A percentile compares a stretch with the other conserved stretches of the same genome.
These are phyloP conservation scores for Stichopus horrens DNA, from an alignment of 53 echinoderm and acorn worm species.

Conservation along the genomic window DNA sequence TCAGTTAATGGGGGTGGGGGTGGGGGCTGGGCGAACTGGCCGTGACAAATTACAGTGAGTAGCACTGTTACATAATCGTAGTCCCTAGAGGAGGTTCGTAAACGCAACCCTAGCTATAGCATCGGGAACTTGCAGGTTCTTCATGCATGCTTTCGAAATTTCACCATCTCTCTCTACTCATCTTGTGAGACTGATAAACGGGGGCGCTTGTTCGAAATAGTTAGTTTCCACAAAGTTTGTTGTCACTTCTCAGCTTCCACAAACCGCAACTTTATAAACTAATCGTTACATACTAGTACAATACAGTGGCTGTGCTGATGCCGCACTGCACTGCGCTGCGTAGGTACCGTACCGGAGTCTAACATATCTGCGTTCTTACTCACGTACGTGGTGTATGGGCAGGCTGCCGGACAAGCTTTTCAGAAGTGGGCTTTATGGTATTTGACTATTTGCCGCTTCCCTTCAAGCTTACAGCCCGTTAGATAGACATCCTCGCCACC, in stretches of 20 bases:
- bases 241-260: neutral
- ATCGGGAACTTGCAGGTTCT: too few relatives aligned
- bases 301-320: neutral
- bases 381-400: neutral
- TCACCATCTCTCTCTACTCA: too few relatives aligned
- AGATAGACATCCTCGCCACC: neutral
- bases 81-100: too few relatives aligned
- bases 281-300: neutral
- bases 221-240: neutral
- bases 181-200: too few relatives aligned
- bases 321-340: neutral
- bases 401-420: neutral
- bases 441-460: conserved; percentile 3
- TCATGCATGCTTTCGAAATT: too few relatives aligned
- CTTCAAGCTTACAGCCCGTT: neutral
- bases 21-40: too few relatives aligned
- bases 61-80: too few relatives aligned
- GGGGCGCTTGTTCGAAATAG: neutral
- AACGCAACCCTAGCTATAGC: too few relatives aligned
- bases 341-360: too few relatives aligned
- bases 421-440: neutral
- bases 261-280: neutral
- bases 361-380: neutral
- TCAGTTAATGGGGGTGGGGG: too few relatives aligned
- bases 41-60: too few relatives aligned